Evolutionary conservation across 2,888 invertebrate genomes (phyloP).

Genomic region (Pandemis corylana): DNA sequence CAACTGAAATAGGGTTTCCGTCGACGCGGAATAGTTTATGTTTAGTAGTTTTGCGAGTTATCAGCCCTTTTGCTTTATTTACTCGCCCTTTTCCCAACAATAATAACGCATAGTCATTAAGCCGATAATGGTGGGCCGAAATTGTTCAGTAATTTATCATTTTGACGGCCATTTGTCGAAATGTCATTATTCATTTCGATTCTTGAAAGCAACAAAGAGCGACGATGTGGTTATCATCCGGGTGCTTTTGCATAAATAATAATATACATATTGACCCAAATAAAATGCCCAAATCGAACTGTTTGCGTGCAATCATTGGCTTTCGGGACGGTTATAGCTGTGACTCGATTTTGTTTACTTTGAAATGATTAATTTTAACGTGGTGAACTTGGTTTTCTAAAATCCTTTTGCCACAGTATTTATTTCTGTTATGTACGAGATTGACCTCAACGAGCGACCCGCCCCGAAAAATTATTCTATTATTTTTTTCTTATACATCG

Average conservation of each 20-base stretch:
- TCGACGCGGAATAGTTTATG: constrained; percentile 5
- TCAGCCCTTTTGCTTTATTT: constrained; percentile 39
- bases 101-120: constrained; percentile 55
- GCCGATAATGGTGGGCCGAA: constrained; percentile 58
- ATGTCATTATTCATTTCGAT: constrained; percentile 70
- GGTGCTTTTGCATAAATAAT: constrained; percentile 51
- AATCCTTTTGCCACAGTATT: too few species aligned
- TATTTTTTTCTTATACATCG: too few species aligned
- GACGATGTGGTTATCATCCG: constrained; percentile 57
- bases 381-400: neutral
- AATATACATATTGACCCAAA: constrained; percentile 33
- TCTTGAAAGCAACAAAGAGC: constrained; percentile 59
- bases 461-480: too few species aligned
- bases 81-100: constrained; percentile 44
- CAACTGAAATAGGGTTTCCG: neutral
- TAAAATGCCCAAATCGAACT: neutral
- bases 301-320: constrained; percentile 4
- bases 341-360: neutral
- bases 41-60: constrained; percentile 35
- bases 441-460: too few species aligned
- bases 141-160: constrained; percentile 73
- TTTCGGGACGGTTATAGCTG: neutral
- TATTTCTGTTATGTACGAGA: too few species aligned
- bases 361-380: neutral
- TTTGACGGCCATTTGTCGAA: constrained; percentile 61